phyloP scores from a whole-genome alignment of 2,113 vertebrate genomes.

The Petrocephalus microphthalmus region DNA sequence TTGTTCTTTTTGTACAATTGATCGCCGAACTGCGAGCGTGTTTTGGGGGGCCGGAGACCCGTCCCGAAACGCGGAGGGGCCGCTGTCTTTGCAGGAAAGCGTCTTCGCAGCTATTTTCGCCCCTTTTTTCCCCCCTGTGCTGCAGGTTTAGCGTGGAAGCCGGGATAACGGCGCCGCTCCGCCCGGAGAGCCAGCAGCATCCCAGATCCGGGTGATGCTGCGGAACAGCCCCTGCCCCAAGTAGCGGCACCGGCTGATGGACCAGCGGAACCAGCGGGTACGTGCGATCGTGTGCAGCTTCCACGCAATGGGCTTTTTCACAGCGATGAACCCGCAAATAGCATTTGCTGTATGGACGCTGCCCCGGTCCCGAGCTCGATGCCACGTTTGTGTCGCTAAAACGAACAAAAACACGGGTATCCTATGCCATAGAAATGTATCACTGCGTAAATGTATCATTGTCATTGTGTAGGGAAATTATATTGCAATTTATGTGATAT shows the following conservation, averaged over 20 bases:
- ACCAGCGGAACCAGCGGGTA: neutral
- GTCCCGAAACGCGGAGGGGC: neutral
- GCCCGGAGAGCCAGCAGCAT: neutral
- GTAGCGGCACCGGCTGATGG: neutral
- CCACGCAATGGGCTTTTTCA: neutral
- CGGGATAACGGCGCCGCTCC: conserved; percentile 51
- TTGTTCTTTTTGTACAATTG: neutral
- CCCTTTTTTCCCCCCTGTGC: conserved; percentile 80
- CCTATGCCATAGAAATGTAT: neutral
- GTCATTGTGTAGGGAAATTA: neutral
- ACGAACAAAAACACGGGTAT: neutral
- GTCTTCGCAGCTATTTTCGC: conserved; percentile 83
- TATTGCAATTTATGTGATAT: too few species aligned
- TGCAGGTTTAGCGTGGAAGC: conserved; percentile 58
- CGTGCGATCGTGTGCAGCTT: neutral
- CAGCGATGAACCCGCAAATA: neutral
- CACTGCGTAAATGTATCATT: neutral
- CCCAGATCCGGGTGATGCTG: conserved; percentile 24
- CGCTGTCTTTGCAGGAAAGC: conserved; percentile 53
- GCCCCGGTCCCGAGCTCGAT: neutral
- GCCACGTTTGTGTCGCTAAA: neutral
- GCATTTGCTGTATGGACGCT: neutral
- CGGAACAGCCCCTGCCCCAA: conserved; percentile 23
- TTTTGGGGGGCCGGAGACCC: neutral
- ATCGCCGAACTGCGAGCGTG: neutral